phyloP scores from a whole-genome alignment of 2,113 vertebrate genomes.

The Ailurus styani region DNA sequence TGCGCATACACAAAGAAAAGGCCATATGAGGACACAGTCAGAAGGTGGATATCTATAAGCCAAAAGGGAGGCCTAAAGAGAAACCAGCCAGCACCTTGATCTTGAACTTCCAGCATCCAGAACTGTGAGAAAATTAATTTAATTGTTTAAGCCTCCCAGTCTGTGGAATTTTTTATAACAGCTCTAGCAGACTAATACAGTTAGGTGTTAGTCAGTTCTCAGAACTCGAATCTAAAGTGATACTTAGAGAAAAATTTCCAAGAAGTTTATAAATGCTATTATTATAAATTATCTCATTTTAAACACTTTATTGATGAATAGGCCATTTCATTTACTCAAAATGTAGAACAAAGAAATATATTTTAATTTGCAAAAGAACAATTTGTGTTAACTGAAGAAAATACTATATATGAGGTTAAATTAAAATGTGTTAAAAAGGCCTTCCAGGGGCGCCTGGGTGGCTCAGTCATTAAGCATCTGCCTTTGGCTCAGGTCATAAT shows the following conservation, averaged over 20 bases:
- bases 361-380: neutral
- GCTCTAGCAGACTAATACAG: neutral
- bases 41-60: neutral
- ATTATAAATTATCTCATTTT: neutral
- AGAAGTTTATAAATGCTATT: neutral
- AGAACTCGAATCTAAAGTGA: neutral
- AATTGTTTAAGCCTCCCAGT: neutral
- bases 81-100: neutral
- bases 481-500: too few relatives aligned
- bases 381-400: neutral
- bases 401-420: neutral
- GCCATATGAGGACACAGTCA: fast-evolving
- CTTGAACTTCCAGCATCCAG: neutral
- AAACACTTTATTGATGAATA: neutral
- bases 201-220: neutral
- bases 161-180: neutral
- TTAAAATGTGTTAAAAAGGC: neutral
- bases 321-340: neutral
- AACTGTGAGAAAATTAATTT: neutral
- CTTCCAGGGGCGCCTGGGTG: too few relatives aligned
- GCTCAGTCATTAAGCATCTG: too few relatives aligned
- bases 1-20: neutral
- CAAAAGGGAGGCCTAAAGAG: neutral
- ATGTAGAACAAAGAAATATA: neutral
- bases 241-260: neutral